phyloP scores from a whole-genome alignment of 2,888 invertebrate species.

The Chymomyza fuscimana region DNA sequence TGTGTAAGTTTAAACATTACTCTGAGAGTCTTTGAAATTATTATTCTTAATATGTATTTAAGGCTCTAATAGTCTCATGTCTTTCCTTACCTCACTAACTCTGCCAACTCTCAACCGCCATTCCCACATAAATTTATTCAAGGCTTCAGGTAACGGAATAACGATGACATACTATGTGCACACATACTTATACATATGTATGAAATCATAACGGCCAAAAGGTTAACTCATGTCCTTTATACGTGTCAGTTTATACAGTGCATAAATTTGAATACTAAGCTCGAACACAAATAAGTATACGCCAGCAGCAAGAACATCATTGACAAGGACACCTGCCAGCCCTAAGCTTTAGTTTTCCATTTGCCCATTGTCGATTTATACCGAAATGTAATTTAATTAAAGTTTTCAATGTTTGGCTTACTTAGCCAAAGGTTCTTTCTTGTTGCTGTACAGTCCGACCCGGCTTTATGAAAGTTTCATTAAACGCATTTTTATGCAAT shows the following conservation, averaged over 20 bases:
- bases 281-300: background rate
- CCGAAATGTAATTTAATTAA: slow-evolving; percentile 2
- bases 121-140: slow-evolving; percentile 34
- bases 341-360: background rate
- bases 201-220: background rate
- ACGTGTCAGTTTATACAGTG: background rate
- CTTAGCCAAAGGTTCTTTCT: background rate
- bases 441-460: background rate
- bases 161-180: background rate
- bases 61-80: slow-evolving; percentile 43
- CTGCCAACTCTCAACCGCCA: too few relatives aligned
- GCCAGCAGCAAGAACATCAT: background rate
- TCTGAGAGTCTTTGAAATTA: slow-evolving; percentile 32
- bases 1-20: background rate
- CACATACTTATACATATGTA: background rate
- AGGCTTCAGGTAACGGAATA: background rate
- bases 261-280: background rate
- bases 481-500: too few relatives aligned
- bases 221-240: background rate
- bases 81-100: too few relatives aligned
- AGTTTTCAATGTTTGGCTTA: background rate
- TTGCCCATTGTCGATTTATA: background rate
- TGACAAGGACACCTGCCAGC: background rate
- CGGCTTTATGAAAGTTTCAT: background rate
- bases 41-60: slow-evolving; percentile 68